These are phyloP conservation scores for Opisthograptis luteolata DNA, from an alignment of 2,888 invertebrate genomes.

Conservation along the genomic window DNA sequence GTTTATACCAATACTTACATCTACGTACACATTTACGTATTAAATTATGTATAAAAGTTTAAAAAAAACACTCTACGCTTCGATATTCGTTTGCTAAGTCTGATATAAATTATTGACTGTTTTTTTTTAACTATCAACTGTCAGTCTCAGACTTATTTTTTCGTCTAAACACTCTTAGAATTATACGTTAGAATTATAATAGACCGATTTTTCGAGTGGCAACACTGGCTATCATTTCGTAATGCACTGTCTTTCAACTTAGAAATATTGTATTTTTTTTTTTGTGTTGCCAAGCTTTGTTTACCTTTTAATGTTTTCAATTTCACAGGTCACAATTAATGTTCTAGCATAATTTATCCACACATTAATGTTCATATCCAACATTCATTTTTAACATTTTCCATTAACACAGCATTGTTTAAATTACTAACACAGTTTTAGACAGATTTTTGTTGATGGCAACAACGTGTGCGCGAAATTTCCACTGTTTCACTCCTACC, in stretches of 20 bases:
- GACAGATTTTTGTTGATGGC: neutral
- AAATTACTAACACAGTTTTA: neutral
- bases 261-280: no score
- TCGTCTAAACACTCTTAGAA: slow-evolving; percentile 18
- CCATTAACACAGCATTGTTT: neutral
- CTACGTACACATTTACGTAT: slow-evolving; percentile 72
- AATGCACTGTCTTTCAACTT: neutral
- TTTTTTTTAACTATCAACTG: slow-evolving; percentile 36
- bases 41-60: slow-evolving; percentile 75
- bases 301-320: no score
- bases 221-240: slow-evolving; percentile 32
- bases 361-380: neutral
- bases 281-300: neutral
- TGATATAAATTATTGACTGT: slow-evolving; percentile 23
- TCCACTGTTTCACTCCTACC: neutral
- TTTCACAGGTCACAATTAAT: neutral
- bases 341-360: no score
- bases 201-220: slow-evolving; percentile 42
- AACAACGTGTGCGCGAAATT: neutral
- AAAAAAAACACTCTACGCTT: slow-evolving; percentile 76
- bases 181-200: no score
- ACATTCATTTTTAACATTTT: neutral
- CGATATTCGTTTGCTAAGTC: slow-evolving; percentile 62
- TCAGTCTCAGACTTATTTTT: slow-evolving; percentile 16
- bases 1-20: slow-evolving; percentile 47